Conservation (phyloP, 2,888 invertebrate genomes). For the Sarcophaga caerulescens region DNA sequence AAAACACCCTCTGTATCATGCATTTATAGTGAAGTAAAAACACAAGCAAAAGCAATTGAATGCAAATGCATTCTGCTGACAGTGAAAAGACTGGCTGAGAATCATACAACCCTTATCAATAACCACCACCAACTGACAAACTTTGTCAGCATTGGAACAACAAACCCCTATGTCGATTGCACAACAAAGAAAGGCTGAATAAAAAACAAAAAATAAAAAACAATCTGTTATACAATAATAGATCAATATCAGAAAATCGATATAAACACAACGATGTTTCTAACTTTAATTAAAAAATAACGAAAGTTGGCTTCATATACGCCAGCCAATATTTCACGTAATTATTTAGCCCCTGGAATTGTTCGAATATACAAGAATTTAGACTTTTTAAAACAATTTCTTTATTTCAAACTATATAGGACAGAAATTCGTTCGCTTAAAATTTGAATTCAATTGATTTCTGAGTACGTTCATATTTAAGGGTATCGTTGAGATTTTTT, state of each 20-base stretch:
- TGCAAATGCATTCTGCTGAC: slow-evolving; percentile 54
- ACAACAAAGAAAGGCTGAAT: slow-evolving; percentile 13
- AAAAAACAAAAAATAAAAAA: slow-evolving; percentile 4
- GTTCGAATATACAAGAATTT: no score
- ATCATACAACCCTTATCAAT: slow-evolving; percentile 49
- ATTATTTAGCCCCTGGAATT: no score
- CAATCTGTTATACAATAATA: slow-evolving; percentile 40
- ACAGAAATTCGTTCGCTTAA: no score
- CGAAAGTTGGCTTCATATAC: no score
- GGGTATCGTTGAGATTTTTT: no score
- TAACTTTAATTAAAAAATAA: no score
- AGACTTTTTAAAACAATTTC: no score
- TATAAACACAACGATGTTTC: neutral
- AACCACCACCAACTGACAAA: slow-evolving; percentile 50
- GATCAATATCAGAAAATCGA: slow-evolving; percentile 31
- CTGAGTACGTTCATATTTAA: neutral
- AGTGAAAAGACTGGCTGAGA: slow-evolving; percentile 33
- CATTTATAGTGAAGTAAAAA: neutral
- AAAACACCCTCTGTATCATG: slow-evolving; percentile 5
- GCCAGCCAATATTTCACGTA: no score
- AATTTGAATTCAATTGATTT: no score
- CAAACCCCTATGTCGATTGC: slow-evolving; percentile 41
- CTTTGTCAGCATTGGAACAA: neutral
- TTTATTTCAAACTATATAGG: no score
- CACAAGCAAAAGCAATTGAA: slow-evolving; percentile 1